Evolutionary conservation across 2,113 vertebrate species (phyloP).

Genomic region (Ovis aries): ARS-UI_Ramb_v3.0 NC_056080.1:7154001-7154500

Average conservation of each 20-base stretch:
- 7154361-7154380: not conserved
- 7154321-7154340: not conserved
- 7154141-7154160: no score
- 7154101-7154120: fast-evolving
- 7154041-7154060: not conserved
- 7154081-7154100: not conserved
- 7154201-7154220: not conserved
- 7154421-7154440: no score
- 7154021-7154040: not conserved
- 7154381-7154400: not conserved
- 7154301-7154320: not conserved
- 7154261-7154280: not conserved
- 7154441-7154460: no score
- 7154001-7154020: fast-evolving
- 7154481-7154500: no score
- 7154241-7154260: not conserved
- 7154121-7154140: fast-evolving
- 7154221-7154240: fast-evolving
- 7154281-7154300: not conserved
- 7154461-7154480: no score
- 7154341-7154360: fast-evolving
- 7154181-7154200: fast-evolving
- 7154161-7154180: not conserved
- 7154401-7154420: not conserved
- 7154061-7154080: not conserved